Conservation (phyloP, 2,113 vertebrate genomes). For the Turdus rufiventris region DNA sequence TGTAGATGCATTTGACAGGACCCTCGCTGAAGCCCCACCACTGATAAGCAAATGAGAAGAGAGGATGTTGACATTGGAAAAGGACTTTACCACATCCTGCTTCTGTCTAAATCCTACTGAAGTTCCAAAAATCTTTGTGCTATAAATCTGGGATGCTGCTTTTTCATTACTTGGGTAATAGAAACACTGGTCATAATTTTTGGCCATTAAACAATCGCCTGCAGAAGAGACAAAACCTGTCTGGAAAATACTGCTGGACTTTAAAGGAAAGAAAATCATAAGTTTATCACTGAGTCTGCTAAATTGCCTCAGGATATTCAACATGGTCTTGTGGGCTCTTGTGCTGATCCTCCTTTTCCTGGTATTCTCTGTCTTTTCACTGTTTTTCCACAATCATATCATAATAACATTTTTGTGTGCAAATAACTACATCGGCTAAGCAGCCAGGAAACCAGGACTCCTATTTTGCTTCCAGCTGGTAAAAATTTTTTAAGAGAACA, state of each 20-base stretch:
- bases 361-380: neutral
- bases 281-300: neutral
- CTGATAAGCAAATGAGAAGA: neutral
- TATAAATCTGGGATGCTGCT: neutral
- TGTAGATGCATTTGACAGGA: neutral
- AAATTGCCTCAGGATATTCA: neutral
- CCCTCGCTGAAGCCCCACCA: accelerated
- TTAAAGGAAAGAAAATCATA: neutral
- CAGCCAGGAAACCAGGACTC: neutral
- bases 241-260: neutral
- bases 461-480: neutral
- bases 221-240: neutral
- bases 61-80: neutral
- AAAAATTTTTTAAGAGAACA: neutral
- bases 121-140: neutral
- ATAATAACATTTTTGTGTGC: neutral
- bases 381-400: neutral
- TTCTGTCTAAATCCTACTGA: neutral
- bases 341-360: neutral
- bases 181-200: neutral
- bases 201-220: neutral
- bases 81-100: neutral
- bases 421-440: neutral
- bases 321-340: neutral
- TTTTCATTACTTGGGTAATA: neutral